Evolutionary conservation across 2,888 invertebrate species (phyloP).

Genomic region (Amphipyra berbera): DNA sequence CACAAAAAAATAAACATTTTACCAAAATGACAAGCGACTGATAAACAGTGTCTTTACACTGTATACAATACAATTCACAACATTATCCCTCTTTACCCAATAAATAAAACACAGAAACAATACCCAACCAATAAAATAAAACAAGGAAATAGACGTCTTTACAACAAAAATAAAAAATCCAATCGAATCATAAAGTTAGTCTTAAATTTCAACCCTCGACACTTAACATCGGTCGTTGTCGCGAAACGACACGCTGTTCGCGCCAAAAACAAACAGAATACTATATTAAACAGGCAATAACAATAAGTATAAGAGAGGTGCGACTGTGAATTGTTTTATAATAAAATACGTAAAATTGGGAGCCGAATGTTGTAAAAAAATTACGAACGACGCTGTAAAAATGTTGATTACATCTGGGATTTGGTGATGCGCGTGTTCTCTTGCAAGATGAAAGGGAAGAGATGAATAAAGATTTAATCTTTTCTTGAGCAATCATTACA

Average conservation of each 20-base stretch:
- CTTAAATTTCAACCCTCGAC: conserved; percentile 44
- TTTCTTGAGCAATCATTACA: no score
- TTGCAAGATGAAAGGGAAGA: neutral
- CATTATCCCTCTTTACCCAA: conserved; percentile 18
- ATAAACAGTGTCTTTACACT: conserved; percentile 19
- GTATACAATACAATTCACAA: conserved; percentile 15
- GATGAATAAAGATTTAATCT: neutral
- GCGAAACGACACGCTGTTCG: conserved; percentile 47
- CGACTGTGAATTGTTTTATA: conserved; percentile 41
- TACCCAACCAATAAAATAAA: conserved; percentile 45
- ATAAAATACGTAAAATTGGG: conserved; percentile 53
- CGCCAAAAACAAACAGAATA: conserved; percentile 57
- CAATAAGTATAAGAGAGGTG: conserved; percentile 45
- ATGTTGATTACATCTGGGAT: conserved; percentile 15
- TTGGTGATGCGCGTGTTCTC: conserved; percentile 7
- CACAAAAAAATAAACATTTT: no score
- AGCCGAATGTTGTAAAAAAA: conserved; percentile 46
- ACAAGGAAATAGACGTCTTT: conserved; percentile 48
- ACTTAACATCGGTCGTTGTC: conserved; percentile 47
- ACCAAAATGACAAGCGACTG: neutral
- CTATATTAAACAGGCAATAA: conserved; percentile 59
- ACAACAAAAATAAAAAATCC: conserved; percentile 39
- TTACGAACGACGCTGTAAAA: conserved; percentile 25
- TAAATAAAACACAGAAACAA: conserved; percentile 37
- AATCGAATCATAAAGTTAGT: conserved; percentile 41